Conservation (phyloP, 2,113 vertebrate species). For the Nerophis ophidion region DNA sequence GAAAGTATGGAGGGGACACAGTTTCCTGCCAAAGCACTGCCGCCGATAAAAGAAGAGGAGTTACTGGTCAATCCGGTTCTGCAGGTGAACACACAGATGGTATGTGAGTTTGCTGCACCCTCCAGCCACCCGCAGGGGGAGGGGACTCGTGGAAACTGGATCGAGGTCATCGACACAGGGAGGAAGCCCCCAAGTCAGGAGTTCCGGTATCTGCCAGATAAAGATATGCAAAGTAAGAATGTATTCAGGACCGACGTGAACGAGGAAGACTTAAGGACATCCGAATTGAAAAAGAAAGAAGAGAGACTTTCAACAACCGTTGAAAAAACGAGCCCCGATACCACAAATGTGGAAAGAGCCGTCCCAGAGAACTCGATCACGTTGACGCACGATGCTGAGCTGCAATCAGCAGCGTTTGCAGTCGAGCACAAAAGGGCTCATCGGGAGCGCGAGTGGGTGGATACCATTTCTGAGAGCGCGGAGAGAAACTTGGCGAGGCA, state of each 20-base stretch:
- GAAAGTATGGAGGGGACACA: slow-evolving; percentile 5
- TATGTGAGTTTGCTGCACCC: slow-evolving; percentile 56
- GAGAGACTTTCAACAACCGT: slow-evolving; percentile 1
- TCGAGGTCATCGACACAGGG: slow-evolving; percentile 15
- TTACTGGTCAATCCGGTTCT: slow-evolving; percentile 59
- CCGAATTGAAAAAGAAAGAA: not conserved
- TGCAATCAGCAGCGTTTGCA: slow-evolving; percentile 22
- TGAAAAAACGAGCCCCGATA: not conserved
- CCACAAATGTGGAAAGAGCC: not conserved
- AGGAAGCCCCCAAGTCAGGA: not conserved
- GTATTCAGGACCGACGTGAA: not conserved
- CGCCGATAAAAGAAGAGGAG: slow-evolving; percentile 19
- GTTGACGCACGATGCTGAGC: not conserved
- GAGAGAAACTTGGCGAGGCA: not conserved
- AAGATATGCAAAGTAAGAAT: not conserved
- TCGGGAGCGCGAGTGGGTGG: slow-evolving; percentile 39
- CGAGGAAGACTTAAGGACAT: slow-evolving; percentile 7
- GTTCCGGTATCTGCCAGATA: not conserved
- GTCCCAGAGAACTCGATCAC: not conserved
- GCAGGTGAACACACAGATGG: slow-evolving; percentile 47
- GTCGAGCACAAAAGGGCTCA: slow-evolving; percentile 23
- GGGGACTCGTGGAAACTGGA: slow-evolving; percentile 28
- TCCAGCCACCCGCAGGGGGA: slow-evolving; percentile 24
- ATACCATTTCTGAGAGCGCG: slow-evolving; percentile 12
- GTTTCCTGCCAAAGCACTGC: not conserved